Evolutionary conservation across 1,140 invertebrate species (phyloP).

Genomic region (Parasteatoda tepidariorum): DNA sequence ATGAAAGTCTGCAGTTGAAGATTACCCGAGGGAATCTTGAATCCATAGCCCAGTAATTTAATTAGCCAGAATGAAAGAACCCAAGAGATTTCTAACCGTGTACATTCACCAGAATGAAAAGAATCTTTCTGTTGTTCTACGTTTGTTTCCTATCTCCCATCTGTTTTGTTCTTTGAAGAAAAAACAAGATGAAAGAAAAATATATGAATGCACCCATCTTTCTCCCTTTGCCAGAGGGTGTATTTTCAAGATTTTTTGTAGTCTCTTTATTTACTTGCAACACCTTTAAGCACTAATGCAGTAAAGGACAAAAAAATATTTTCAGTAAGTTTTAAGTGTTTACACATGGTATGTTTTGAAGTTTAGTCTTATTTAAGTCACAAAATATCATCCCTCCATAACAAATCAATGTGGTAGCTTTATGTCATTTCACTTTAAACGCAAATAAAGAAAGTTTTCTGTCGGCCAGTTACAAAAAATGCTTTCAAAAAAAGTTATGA

Average conservation of each 20-base stretch:
- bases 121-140: constrained; percentile 5
- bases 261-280: not conserved
- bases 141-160: not conserved
- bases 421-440: too few species aligned
- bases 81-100: constrained; percentile 31
- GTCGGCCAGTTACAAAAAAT: too few species aligned
- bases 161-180: constrained; percentile 13
- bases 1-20: constrained; percentile 13
- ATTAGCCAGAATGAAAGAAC: constrained; percentile 28
- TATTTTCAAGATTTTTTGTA: constrained; percentile 4
- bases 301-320: too few species aligned
- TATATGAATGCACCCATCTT: constrained; percentile 13
- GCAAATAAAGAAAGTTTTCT: too few species aligned
- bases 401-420: too few species aligned
- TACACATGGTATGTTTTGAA: too few species aligned
- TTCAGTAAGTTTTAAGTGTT: too few species aligned
- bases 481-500: too few species aligned
- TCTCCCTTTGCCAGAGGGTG: not conserved
- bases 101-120: constrained; percentile 23
- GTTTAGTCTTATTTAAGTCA: too few species aligned
- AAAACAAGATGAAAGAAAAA: not conserved
- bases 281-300: not conserved
- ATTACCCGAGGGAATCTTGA: constrained; percentile 26
- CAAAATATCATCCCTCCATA: too few species aligned
- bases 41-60: constrained; percentile 26